Conservation (phyloP, 2,888 invertebrate genomes). For the Bibio marci region DNA sequence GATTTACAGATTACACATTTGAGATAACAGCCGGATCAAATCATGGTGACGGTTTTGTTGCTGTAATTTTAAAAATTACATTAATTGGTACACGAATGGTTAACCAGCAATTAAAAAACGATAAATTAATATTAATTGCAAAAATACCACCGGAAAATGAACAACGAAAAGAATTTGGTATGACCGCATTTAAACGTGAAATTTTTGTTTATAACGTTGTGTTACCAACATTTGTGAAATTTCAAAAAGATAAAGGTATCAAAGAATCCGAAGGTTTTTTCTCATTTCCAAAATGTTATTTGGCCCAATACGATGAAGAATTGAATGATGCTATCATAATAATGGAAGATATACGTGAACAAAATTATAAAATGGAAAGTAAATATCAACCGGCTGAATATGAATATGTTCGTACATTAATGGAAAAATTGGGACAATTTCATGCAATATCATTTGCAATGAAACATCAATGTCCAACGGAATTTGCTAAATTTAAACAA, state of each 20-base stretch:
- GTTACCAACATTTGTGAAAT: constrained; percentile 2
- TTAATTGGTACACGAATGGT: constrained; percentile 1
- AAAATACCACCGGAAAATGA: constrained; percentile 4
- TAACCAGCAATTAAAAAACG: background rate
- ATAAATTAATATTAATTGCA: background rate
- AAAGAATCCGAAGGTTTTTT: background rate
- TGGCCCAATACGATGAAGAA: background rate
- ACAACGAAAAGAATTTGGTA: background rate
- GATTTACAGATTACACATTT: constrained; percentile 1
- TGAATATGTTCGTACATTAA: constrained; percentile 1
- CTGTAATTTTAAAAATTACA: background rate
- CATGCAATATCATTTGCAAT: constrained; percentile 6
- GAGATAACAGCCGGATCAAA: constrained; percentile 2
- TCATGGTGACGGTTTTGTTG: constrained; percentile 7
- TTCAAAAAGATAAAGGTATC: constrained; percentile 1
- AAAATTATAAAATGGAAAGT: constrained; percentile 9
- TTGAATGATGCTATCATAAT: background rate
- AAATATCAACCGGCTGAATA: constrained; percentile 1
- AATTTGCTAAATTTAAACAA: constrained; percentile 3
- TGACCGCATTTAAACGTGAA: constrained; percentile 1
- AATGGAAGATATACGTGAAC: background rate
- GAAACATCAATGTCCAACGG: constrained; percentile 4
- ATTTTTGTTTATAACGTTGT: constrained; percentile 1
- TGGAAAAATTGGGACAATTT: constrained; percentile 5
- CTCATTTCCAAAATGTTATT: constrained; percentile 3